Evolutionary conservation across 2,888 invertebrate genomes (phyloP).

Genomic region (Neoitamus cyanurus): DNA sequence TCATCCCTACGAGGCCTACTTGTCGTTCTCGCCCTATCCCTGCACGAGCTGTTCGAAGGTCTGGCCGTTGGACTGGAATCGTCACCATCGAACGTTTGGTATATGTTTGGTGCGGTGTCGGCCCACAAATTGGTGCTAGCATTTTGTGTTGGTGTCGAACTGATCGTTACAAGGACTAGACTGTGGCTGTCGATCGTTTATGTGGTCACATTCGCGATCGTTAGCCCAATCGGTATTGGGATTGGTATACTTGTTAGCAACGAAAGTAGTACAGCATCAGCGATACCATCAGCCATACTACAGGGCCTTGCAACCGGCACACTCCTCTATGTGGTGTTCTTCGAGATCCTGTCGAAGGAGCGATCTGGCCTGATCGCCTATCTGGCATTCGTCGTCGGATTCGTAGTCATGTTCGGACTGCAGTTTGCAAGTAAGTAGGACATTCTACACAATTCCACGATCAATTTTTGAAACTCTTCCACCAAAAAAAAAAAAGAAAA

Average conservation of each 20-base stretch:
- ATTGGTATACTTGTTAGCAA: slow-evolving; percentile 77
- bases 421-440: slow-evolving; percentile 60
- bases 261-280: slow-evolving; percentile 70
- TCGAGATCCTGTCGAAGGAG: slow-evolving; percentile 82
- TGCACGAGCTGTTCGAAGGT: slow-evolving; percentile 89
- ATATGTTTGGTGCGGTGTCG: slow-evolving; percentile 85
- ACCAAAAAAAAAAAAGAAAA: no score
- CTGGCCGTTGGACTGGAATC: slow-evolving; percentile 83
- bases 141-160: slow-evolving; percentile 87
- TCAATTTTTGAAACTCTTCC: no score
- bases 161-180: slow-evolving; percentile 78
- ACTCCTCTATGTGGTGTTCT: slow-evolving; percentile 94
- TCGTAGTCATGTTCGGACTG: slow-evolving; percentile 78
- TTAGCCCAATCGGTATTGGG: slow-evolving; percentile 84
- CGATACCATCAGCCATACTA: slow-evolving; percentile 72
- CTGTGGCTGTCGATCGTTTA: slow-evolving; percentile 73
- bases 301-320: slow-evolving; percentile 94
- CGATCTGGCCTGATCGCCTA: slow-evolving; percentile 73
- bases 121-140: slow-evolving; percentile 89
- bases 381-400: slow-evolving; percentile 75
- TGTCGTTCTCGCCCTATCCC: slow-evolving; percentile 83
- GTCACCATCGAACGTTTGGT: slow-evolving; percentile 73
- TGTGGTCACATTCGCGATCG: slow-evolving; percentile 80
- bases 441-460: no score
- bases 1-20: slow-evolving; percentile 76